A percentile compares a stretch with the other conserved stretches of the same genome.
phyloP scores from a whole-genome alignment of 2,888 invertebrate genomes.

The Watsonalla binaria region DNA sequence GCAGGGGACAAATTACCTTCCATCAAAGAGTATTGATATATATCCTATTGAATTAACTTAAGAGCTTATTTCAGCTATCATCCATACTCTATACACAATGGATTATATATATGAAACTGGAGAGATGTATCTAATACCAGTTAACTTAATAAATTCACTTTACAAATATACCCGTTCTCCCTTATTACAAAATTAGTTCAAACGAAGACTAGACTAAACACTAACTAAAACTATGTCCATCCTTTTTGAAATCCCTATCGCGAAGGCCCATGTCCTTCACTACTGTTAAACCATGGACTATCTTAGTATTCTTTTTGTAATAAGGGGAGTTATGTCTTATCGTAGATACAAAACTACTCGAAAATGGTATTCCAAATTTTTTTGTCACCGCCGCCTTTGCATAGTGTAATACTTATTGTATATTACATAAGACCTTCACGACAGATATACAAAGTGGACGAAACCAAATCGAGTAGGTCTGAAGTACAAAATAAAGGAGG shows the following conservation, averaged over 20 bases:
- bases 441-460: slow-evolving; percentile 1
- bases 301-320: too few relatives aligned
- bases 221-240: too few relatives aligned
- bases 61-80: background rate
- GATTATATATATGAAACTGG: too few relatives aligned
- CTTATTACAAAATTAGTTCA: too few relatives aligned
- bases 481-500: background rate
- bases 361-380: background rate
- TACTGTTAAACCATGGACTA: background rate
- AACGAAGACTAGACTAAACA: too few relatives aligned
- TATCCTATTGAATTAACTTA: background rate
- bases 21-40: slow-evolving; percentile 18
- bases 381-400: background rate
- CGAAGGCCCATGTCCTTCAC: too few relatives aligned
- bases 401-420: slow-evolving; percentile 20
- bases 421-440: slow-evolving; percentile 25
- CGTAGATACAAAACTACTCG: too few relatives aligned
- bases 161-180: too few relatives aligned
- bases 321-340: too few relatives aligned
- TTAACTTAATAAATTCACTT: too few relatives aligned
- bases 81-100: background rate
- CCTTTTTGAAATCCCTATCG: too few relatives aligned
- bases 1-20: slow-evolving; percentile 40
- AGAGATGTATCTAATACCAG: too few relatives aligned
- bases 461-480: slow-evolving; percentile 8